Percentiles rank a stretch among this genome's conserved stretches.
Evolutionary conservation across 2,888 invertebrate genomes (phyloP).

Genomic region (Lordiphosa fenestrarum): DNA sequence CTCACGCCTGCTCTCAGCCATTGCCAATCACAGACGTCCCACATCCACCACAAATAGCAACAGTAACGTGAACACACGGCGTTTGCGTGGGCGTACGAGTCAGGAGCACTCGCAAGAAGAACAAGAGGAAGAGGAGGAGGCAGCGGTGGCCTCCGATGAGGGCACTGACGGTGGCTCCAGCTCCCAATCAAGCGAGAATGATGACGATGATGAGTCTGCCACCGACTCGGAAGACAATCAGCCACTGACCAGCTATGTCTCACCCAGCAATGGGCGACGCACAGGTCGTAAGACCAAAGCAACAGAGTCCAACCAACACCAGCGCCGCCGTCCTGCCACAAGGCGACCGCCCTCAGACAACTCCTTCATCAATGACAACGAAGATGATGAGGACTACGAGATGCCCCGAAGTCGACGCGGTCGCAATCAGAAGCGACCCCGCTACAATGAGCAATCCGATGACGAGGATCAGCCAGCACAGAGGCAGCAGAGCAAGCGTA

Average conservation of each 20-base stretch:
- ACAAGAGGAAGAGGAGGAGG: constrained; percentile 52
- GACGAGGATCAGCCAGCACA: constrained; percentile 78
- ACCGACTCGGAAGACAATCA: constrained; percentile 80
- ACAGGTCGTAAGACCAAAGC: constrained; percentile 47
- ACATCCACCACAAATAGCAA: constrained; percentile 63
- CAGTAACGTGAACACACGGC: constrained; percentile 46
- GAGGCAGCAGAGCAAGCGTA: constrained; percentile 43
- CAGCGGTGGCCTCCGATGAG: constrained; percentile 74
- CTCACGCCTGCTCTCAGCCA: constrained; percentile 48
- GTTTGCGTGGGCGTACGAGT: constrained; percentile 70
- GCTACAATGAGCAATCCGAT: constrained; percentile 84
- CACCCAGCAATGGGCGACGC: constrained; percentile 53
- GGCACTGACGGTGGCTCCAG: constrained; percentile 78
- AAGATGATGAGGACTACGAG: constrained; percentile 74
- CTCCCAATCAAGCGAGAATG: constrained; percentile 40
- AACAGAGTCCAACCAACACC: constrained; percentile 33
- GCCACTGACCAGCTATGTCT: constrained; percentile 80
- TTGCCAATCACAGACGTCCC: constrained; percentile 68
- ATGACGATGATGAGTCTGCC: constrained; percentile 58
- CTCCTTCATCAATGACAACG: constrained; percentile 64
- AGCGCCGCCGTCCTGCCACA: constrained; percentile 41
- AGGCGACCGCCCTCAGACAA: constrained; percentile 51
- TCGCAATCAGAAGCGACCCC: constrained; percentile 81
- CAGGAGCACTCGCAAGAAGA: constrained; percentile 70
- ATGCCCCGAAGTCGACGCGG: constrained; percentile 61